Base-by-base conservation (phyloP, 2,113 vertebrate genomes). In the Platichthys flesus region DNA sequence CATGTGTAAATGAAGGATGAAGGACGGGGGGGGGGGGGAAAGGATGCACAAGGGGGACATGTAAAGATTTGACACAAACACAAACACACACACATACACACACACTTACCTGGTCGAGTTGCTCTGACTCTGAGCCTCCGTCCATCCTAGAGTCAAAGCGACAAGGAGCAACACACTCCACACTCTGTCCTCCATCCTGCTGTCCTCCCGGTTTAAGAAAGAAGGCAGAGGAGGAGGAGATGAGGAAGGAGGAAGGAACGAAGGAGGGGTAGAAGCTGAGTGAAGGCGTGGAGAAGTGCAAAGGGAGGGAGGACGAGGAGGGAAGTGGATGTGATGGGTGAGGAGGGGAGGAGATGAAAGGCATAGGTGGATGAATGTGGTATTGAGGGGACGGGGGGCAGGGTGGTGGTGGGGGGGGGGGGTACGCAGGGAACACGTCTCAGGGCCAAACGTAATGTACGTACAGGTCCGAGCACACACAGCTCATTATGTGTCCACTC, bases 31-130 rank as follows among this genome's bases (percentile, higher is more conserved):
- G 31, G 6, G 31, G 31, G 1, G 6, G 31, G 24, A 24, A 31
- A 31, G 31, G 31, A 31, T 31, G 31, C 31, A 31, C 31, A 31
- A 31, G 31, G 31, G 31, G 28, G 28, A 31, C 28, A 31, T 31
- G 28, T 1, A 31, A 31, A 31, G 28, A 31, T 31, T 31, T 31
- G 28, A 12, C 13, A 26, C 40, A 37, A 13, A 47, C 42, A n/a
- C 23, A 49, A 16, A 49, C 15, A 49, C 78, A 23, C 21, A 54
- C 51, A 9, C 51, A n/a, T 15, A 31, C 76, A 49, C 21, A 54
- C n/a, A 54, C 9, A 4, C 21, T 65, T 74, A 95, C 94, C 94
- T 94, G 68, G 93, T 91, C 74, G 62, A 81, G 83, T 94, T 94
- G 67, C 70, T 86, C 71, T 89, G 82, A 75, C 71, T 82, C 87